Base-by-base conservation (phyloP, 2,888 invertebrate genomes). In the Plusia festucae region DNA sequence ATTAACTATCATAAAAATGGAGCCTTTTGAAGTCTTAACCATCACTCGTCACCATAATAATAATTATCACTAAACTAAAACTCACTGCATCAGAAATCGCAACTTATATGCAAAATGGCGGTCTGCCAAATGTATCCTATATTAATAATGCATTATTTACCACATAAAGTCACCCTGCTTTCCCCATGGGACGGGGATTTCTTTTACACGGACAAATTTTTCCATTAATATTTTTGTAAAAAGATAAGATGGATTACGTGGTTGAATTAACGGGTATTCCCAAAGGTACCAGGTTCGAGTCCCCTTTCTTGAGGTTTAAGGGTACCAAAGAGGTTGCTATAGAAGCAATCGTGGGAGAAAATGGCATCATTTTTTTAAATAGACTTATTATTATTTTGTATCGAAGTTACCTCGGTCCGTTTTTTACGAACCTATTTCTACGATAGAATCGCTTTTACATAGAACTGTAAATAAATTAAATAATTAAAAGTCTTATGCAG, bases 211-310 rank as follows among this genome's bases (percentile, higher is more conserved):
- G 84, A 86, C 90, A 90, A 90, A 91, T 89, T 88, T 91, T 93
- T 91, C 93, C 93, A 93, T 94, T 94, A 92, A 90, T 85, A 84
- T 79, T 88, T 88, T 84, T 88, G 81, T 76, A 73, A 85, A 91
- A 89, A 84, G 87, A 90, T 94, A 95, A 94, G 94, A 95, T 93
- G 94, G 94, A 95, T 95, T 95, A 93, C 89, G 87, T 88, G 85
- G 87, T 92, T 86, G 86, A 90, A 89, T 92, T 91, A 79, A 90
- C 91, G 78, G 78, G 74, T 73, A 87, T 85, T 91, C 94, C 94
- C 92, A 70, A 49, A 73, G 92, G 93, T 82, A 68, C 70, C 73
- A 73, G 77, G 83, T 84, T 89, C 87, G 87, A 89, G 85, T 88
- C 59, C 63, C 76, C 88, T 84, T 84, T 81, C 75, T 79, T 81